Base-by-base conservation (phyloP, 2,888 invertebrate genomes). In the Gasteruption jaculator region DNA sequence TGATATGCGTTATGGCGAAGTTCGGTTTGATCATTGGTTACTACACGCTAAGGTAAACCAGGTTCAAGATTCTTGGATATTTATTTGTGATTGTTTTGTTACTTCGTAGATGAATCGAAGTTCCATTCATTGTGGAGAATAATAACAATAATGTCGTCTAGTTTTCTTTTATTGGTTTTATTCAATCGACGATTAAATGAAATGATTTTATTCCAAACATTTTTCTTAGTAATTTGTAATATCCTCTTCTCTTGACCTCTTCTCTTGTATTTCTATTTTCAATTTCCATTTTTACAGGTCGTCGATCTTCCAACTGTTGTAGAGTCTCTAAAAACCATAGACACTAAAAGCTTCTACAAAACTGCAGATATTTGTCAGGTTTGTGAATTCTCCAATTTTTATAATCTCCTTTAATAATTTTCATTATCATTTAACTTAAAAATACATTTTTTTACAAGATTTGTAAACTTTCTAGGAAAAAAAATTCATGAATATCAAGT, bases 311-410 rank as follows among this genome's bases (percentile, higher is more conserved):
- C 96, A 0, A 89, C 91, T 4, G 77, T 96, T 5, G 82, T 93
- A 11, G 96, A 99, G 73, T 89, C 93, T 0, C 73, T 91, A 41
- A 99, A 99, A 74, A 95, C 95, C 0, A 90, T 96, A 40, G 99
- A 99, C 67, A 85, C 82, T 48, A 97, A 95, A 72, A 94, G 90
- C 60, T 91, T 97, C 59, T 99, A 97, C 66, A 99, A 99, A 76
- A 91, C 95, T 1, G 93, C 95, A 0, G 97, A 99, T 71, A 83
- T 99, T 48, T 91, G 91, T 58, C 97, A 96, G 77, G 80, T 83
- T 63, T 56, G 52, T 45, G 20, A 4, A 19, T 19, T 4, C 10
- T n/a, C n/a, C n/a, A n/a, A n/a, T n/a, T n/a, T n/a, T n/a, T n/a
- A n/a, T n/a, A n/a, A n/a, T n/a, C n/a, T n/a, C n/a, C n/a, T n/a